Evolutionary conservation across 2,797 vertebrate species (phyloP), one percentile per base, ranked within the genome.

Genomic region (Otolemur crassicaudatus): DNA sequence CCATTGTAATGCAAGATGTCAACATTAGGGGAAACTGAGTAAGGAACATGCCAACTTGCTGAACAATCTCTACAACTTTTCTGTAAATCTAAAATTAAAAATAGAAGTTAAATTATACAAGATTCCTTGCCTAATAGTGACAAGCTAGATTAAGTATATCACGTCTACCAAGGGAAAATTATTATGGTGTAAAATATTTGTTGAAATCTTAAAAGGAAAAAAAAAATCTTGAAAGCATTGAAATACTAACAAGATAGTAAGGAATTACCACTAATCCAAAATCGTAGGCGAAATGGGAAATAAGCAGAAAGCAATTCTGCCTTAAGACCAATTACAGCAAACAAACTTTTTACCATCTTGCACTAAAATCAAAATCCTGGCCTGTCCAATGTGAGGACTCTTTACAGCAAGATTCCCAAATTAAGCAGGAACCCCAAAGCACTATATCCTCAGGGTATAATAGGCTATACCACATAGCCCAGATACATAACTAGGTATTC

Each of bases 151-250:
- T 58, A 96, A 29, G 9, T 16, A 88, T 20, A 84, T 37, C 16
- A 96, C 81, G 14, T 56, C 46, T 86, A 72, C n/a, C 17, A 65
- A 40, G 40, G 34, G 88, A 92, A 95, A 87, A 40, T 31, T 63
- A 70, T 27, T 27, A 70, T 7, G 91, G 53, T 94, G 63, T n/a
- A 76, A 89, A 85, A 63, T 31, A 86, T 60, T 49, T 90, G 43
- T 60, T 81, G 69, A 65, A 77, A 93, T 49, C 61, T 70, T 89
- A 83, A 86, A 91, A 49, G 46, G 40, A 7, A 53, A 53, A 53
- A 53, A 49, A 53, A 65, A 77, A 93, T 49, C 63, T 72, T 89
- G 75, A 86, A 91, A 86, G n/a, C 37, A 72, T 11, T 31, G n/a
- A 95, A 79, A 90, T 43, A 11, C 22, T 56, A 89, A 19, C 49